phyloP scores from a whole-genome alignment of 2,113 vertebrate species.

The Prunella fulvescens region DNA sequence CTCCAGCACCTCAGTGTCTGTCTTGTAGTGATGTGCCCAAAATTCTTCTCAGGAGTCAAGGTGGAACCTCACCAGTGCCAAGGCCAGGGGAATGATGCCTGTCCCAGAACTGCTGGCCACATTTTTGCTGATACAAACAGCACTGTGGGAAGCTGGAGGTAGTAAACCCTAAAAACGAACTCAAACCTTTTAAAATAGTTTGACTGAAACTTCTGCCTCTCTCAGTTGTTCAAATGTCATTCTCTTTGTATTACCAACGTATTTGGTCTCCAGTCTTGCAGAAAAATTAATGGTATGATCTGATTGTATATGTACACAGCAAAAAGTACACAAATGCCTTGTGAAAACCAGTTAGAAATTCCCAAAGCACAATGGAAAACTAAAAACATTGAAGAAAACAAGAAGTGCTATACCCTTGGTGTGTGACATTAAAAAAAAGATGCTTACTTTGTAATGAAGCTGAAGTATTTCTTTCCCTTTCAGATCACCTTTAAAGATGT shows the following conservation, averaged over 20 bases:
- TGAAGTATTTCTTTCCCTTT: not conserved
- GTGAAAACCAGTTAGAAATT: not conserved
- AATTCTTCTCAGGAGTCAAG: not conserved
- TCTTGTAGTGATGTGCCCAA: not conserved
- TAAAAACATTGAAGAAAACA: not conserved
- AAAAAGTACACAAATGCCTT: not conserved
- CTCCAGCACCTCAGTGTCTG: not conserved
- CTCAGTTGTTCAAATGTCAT: not conserved
- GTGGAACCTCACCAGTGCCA: not conserved
- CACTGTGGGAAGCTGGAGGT: not conserved
- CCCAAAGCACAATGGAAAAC: not conserved
- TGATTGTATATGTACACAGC: not conserved
- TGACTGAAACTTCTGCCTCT: not conserved
- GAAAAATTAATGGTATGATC: not conserved
- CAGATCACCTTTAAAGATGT: not conserved
- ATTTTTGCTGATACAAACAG: not conserved
- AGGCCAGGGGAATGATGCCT: not conserved
- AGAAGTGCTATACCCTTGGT: not conserved
- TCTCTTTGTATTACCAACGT: not conserved
- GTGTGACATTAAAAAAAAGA: not conserved
- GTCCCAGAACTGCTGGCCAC: not conserved
- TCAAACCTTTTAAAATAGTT: not conserved
- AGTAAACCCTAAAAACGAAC: not conserved
- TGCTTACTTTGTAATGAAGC: not conserved
- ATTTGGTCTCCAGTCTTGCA: not conserved